These are phyloP conservation scores for Alca torda DNA, from an alignment of 2,797 vertebrate genomes.

Conservation along the genomic window DNA sequence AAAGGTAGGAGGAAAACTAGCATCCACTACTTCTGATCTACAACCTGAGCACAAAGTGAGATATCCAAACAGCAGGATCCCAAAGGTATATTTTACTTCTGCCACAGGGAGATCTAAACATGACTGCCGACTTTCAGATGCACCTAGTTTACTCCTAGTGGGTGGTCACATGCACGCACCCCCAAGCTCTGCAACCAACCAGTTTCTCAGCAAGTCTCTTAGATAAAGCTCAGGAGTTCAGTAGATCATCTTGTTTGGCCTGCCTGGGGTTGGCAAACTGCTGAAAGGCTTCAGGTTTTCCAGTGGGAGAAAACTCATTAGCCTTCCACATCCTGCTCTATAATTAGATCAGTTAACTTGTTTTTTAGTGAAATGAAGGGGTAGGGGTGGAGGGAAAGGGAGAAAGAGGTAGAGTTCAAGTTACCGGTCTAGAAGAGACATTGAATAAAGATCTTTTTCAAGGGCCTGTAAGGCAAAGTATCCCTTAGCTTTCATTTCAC, in stretches of 20 bases:
- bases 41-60: background rate
- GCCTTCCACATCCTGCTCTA: background rate
- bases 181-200: background rate
- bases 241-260: accelerated
- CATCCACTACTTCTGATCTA: background rate
- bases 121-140: background rate
- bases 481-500: conserved; percentile 80
- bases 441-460: conserved; percentile 80
- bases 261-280: background rate
- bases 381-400: background rate
- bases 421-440: conserved; percentile 80
- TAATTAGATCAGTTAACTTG: background rate
- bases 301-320: background rate
- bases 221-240: background rate
- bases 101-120: background rate
- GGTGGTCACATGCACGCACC: background rate
- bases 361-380: background rate
- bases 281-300: background rate
- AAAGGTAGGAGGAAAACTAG: background rate
- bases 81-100: background rate
- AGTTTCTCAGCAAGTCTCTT: background rate
- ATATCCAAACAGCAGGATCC: background rate
- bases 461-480: conserved; percentile 79
- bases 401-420: background rate
- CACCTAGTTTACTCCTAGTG: background rate